Evolutionary conservation across 2,797 vertebrate species (phyloP).

Genomic region (Pipistrellus pygmaeus): DNA sequence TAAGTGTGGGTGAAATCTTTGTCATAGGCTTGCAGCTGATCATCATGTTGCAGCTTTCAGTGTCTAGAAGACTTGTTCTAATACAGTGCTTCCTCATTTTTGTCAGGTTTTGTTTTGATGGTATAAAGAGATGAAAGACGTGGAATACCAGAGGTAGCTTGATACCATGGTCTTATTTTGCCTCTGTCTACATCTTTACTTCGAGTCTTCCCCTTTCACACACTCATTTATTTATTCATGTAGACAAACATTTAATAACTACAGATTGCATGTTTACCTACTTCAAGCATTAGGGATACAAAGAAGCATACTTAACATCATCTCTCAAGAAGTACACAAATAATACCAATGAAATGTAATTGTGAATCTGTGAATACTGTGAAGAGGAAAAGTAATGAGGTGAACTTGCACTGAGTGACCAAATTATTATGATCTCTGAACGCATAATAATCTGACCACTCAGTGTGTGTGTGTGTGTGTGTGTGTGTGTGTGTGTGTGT

Average conservation of each 20-base stretch:
- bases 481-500: too few species aligned
- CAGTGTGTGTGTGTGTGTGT: too few species aligned
- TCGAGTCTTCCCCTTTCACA: neutral
- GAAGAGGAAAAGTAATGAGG: constrained; percentile 31
- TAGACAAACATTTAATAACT: constrained; percentile 5
- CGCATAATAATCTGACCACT: too few species aligned
- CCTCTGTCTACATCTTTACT: neutral
- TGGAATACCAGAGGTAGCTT: neutral
- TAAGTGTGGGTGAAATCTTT: neutral
- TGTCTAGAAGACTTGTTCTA: neutral
- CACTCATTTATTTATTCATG: neutral
- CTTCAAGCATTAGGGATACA: constrained; percentile 12
- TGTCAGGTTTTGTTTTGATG: neutral
- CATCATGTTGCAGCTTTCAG: neutral
- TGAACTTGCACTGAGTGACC: neutral
- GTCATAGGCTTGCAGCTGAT: neutral
- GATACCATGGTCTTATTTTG: neutral
- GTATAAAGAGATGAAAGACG: neutral
- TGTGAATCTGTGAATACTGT: constrained; percentile 20
- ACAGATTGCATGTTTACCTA: neutral
- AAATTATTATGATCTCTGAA: too few species aligned
- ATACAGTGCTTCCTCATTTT: neutral
- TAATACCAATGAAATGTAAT: constrained; percentile 9
- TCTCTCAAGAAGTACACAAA: constrained; percentile 28
- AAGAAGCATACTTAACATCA: constrained; percentile 38